Evolutionary conservation across 2,888 invertebrate genomes (phyloP), one percentile per base, ranked within the genome.

Genomic region (Onthophagus sagittarius): DNA sequence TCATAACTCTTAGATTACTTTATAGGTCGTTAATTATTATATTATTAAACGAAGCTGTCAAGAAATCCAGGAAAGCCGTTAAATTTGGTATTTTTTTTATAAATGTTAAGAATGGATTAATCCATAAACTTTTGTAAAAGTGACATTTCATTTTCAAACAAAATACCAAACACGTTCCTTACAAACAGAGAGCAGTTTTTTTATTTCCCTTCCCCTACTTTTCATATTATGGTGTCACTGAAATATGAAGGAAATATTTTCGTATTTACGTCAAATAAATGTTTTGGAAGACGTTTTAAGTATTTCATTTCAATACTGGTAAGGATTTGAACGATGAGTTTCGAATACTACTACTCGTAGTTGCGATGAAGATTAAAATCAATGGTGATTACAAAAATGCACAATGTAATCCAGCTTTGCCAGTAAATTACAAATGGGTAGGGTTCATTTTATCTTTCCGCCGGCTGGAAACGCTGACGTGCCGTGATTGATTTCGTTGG

Each of bases 391-490:
- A 53, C 39, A 53, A 53, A 53, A 53, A 53, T 53, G 39, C 9
- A 53, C 11, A 11, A 53, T 53, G 23, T 64, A 64, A 67, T 67
- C 67, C 65, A 23, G 7, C 74, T 73, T 15, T 15, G 71, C 32
- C 11, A 62, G 71, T 63, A 69, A 79, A 80, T 80, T 82, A 81
- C 82, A 82, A 81, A 80, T 79, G 80, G 77, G 67, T 23, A n/a
- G 31, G 67, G 67, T 67, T 67, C 32, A 32, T 32, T 67, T 67
- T 67, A 67, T 67, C 67, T 67, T 67, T 23, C 67, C 67, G 67
- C 23, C 67, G 13, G 23, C 23, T 67, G 67, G 67, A 15, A 67
- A 67, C 23, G 23, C 67, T 67, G 67, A 67, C 67, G 32, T 32
- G n/a, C 32, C 15, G 67, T 67, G 67, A 67, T 67, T 67, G 67